Percentiles rank a stretch among this genome's conserved stretches.
Conservation (phyloP, 2,888 invertebrate genomes). For the Scrobipalpa atriplicella region DNA sequence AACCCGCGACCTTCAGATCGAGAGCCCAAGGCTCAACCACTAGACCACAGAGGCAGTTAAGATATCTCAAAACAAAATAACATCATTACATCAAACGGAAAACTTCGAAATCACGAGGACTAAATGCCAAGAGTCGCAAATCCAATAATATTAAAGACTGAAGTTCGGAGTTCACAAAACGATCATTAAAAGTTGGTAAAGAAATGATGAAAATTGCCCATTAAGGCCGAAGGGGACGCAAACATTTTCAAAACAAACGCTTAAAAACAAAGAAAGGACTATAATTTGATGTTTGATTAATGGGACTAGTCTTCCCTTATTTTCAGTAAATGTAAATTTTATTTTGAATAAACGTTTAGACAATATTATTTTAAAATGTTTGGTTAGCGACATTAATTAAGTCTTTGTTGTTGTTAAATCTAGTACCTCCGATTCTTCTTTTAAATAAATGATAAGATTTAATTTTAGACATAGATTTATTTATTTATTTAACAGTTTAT, state of each 20-base stretch:
- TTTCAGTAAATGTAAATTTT: background rate
- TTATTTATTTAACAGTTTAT: too few species aligned
- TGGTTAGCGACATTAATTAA: too few species aligned
- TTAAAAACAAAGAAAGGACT: conserved; percentile 14
- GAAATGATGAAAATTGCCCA: conserved; percentile 44
- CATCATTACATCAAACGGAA: conserved; percentile 27
- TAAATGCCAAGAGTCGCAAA: conserved; percentile 38
- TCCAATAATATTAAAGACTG: conserved; percentile 43
- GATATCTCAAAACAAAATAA: conserved; percentile 24
- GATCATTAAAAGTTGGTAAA: conserved; percentile 48
- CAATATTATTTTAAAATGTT: too few species aligned
- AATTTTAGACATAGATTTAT: too few species aligned
- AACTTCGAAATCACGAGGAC: conserved; percentile 33
- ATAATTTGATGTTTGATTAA: conserved; percentile 9
- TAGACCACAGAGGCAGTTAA: background rate
- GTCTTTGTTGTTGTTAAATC: too few species aligned
- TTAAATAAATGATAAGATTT: too few species aligned
- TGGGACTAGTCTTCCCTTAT: background rate
- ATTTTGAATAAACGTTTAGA: too few species aligned
- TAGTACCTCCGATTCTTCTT: too few species aligned
- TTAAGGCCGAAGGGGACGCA: conserved; percentile 26
- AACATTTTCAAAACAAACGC: conserved; percentile 32
- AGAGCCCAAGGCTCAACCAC: background rate
- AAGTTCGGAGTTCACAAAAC: conserved; percentile 41
- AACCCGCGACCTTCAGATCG: too few species aligned